A percentile compares a stretch with the other conserved stretches of the same genome.
phyloP scores from a whole-genome alignment of 1,140 invertebrate species.

The Ectropis grisescens region DNA sequence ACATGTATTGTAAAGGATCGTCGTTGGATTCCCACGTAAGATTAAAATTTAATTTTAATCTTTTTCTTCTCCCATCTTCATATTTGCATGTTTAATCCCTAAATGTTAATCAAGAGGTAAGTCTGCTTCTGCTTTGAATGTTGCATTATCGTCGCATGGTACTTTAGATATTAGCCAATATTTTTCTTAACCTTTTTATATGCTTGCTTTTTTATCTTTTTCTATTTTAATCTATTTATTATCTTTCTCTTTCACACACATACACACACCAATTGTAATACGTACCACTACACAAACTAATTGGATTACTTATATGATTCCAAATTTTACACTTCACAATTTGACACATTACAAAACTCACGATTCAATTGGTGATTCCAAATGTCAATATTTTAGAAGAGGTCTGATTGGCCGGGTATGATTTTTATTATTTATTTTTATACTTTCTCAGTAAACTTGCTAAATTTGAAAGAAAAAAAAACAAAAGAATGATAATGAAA shows the following conservation, averaged over 20 bases:
- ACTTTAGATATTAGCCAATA: constrained; percentile 16
- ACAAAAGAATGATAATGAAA: no score
- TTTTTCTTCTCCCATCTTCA: constrained; percentile 33
- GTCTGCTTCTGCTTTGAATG: constrained; percentile 46
- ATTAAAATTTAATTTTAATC: constrained; percentile 37
- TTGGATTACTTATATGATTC: constrained; percentile 50
- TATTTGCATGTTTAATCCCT: constrained; percentile 35
- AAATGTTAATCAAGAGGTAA: constrained; percentile 26
- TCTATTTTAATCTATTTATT: constrained; percentile 51
- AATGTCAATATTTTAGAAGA: constrained; percentile 24
- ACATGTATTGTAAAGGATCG: constrained; percentile 53
- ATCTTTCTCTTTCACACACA: constrained; percentile 41
- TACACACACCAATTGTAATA: constrained; percentile 26
- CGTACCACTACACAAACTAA: constrained; percentile 41
- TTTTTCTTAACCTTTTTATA: constrained; percentile 30
- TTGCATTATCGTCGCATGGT: constrained; percentile 55
- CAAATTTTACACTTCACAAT: constrained; percentile 61
- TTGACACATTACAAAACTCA: constrained; percentile 37
- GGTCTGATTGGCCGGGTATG: constrained; percentile 60
- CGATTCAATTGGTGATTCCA: constrained; percentile 7
- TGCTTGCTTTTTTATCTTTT: constrained; percentile 45
- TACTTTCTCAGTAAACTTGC: no score
- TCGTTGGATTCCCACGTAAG: constrained; percentile 65
- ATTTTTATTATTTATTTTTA: constrained; percentile 19
- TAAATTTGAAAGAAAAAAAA: no score